phyloP scores from a whole-genome alignment of 2,888 invertebrate species.

The Gortyna flavago region DNA sequence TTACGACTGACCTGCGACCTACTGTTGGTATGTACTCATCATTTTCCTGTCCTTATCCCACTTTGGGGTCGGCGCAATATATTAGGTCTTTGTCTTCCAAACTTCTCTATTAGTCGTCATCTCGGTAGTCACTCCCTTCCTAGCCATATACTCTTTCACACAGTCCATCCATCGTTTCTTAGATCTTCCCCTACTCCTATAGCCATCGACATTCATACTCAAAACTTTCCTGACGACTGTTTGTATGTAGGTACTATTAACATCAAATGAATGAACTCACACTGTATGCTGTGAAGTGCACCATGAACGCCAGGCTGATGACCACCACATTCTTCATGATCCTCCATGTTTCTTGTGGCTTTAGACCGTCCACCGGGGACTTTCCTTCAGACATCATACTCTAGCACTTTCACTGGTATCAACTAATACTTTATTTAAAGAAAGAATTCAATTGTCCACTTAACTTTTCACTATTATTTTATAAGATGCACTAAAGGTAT shows the following conservation, averaged over 20 bases:
- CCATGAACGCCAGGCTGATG: constrained; percentile 91
- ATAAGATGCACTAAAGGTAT: background rate
- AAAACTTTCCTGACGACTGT: background rate
- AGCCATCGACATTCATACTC: background rate
- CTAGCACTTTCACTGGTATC: constrained; percentile 18
- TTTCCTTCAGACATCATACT: constrained; percentile 61
- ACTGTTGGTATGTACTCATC: too few relatives aligned
- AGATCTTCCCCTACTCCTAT: too few relatives aligned
- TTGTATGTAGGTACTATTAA: background rate
- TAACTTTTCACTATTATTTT: constrained; percentile 1
- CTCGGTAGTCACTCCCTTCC: too few relatives aligned
- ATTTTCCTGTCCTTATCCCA: too few relatives aligned
- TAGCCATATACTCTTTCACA: too few relatives aligned
- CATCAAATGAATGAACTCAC: constrained; percentile 64
- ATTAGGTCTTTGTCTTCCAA: too few relatives aligned
- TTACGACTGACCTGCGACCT: too few relatives aligned
- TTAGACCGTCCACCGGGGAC: constrained; percentile 60
- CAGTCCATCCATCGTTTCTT: too few relatives aligned
- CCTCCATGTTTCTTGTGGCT: constrained; percentile 80
- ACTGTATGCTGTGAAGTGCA: constrained; percentile 91
- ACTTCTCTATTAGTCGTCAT: background rate
- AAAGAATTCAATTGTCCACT: background rate
- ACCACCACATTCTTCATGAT: constrained; percentile 87
- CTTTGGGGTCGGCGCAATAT: too few relatives aligned
- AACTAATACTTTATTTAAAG: background rate